phyloP scores from a whole-genome alignment of 2,888 invertebrate genomes.

The Melangyna quadrimaculata region DNA sequence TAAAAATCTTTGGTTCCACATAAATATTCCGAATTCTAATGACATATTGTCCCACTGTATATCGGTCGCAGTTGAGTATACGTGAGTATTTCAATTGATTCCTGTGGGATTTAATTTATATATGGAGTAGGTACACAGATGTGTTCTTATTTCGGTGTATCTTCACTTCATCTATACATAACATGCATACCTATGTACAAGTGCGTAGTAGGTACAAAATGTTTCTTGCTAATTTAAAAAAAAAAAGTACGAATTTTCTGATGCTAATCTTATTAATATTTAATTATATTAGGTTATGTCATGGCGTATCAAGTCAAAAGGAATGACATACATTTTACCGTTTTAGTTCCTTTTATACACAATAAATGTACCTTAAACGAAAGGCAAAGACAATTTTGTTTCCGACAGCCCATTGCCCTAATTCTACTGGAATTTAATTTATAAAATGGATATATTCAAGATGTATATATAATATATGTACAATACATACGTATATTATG shows the following conservation, averaged over 20 bases:
- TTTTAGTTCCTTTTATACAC: neutral
- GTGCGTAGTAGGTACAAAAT: neutral
- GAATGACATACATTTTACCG: neutral
- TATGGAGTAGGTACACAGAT: constrained; percentile 35
- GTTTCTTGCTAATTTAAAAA: constrained; percentile 1
- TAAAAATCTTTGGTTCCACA: too few species aligned
- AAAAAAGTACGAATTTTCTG: neutral
- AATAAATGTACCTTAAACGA: too few species aligned
- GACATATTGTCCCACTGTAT: neutral
- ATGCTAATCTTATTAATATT: constrained; percentile 6
- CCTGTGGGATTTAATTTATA: constrained; percentile 52
- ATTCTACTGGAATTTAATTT: neutral
- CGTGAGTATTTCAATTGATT: constrained; percentile 47
- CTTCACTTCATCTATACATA: neutral
- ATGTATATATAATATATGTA: too few species aligned
- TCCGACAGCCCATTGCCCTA: neutral
- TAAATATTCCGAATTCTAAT: neutral
- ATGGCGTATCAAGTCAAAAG: neutral
- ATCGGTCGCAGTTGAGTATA: neutral
- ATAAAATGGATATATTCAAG: neutral
- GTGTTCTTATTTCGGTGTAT: constrained; percentile 21
- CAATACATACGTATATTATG: too few species aligned
- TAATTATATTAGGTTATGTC: neutral
- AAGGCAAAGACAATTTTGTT: neutral
- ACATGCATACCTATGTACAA: too few species aligned